These are phyloP conservation scores for Troides aeacus DNA, from an alignment of 2,888 invertebrate species.

Conservation along the genomic window DNA sequence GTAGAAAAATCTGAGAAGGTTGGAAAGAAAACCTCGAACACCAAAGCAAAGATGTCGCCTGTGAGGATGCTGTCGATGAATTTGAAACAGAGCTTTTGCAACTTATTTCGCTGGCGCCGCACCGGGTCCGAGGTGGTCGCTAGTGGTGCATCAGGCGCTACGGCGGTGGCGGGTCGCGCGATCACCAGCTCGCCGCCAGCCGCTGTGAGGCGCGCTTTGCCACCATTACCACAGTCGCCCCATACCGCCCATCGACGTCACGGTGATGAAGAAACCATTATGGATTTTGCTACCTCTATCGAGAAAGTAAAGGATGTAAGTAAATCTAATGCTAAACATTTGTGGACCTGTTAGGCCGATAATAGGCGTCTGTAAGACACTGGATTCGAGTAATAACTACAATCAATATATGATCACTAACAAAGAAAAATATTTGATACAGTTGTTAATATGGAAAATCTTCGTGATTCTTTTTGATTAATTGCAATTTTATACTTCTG, in stretches of 20 bases:
- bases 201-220: slow-evolving; percentile 65
- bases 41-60: slow-evolving; percentile 82
- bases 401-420: too few species aligned
- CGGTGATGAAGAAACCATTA: slow-evolving; percentile 72
- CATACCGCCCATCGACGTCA: slow-evolving; percentile 47
- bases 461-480: too few species aligned
- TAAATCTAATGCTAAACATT: slow-evolving; percentile 36
- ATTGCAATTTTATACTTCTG: too few species aligned
- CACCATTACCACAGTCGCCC: slow-evolving; percentile 66
- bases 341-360: too few species aligned
- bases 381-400: too few species aligned
- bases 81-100: slow-evolving; percentile 91
- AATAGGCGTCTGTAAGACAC: too few species aligned
- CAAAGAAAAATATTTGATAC: too few species aligned
- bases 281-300: slow-evolving; percentile 94
- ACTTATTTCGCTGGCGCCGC: slow-evolving; percentile 86
- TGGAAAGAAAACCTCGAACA: slow-evolving; percentile 49
- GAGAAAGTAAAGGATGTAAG: slow-evolving; percentile 96
- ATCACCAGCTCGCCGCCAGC: slow-evolving; percentile 59
- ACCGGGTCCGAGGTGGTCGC: slow-evolving; percentile 48
- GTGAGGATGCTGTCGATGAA: slow-evolving; percentile 85
- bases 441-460: too few species aligned
- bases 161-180: slow-evolving; percentile 52
- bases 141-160: slow-evolving; percentile 46
- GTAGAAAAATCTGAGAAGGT: slow-evolving; percentile 70